phyloP scores from a whole-genome alignment of 1,140 invertebrate species.

The Neodiprion lecontei region DNA sequence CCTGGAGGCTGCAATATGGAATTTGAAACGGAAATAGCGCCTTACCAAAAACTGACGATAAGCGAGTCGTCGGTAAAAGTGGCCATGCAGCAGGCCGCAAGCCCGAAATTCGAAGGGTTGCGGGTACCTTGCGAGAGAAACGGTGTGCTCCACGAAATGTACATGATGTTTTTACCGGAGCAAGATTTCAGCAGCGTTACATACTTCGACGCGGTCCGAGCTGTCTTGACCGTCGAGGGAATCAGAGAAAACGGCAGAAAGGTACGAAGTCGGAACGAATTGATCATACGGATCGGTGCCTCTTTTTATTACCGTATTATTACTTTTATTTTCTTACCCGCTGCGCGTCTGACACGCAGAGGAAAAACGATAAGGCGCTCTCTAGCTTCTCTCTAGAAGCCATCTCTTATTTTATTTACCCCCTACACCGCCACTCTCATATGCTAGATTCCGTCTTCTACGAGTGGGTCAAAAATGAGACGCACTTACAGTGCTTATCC shows the following conservation, averaged over 20 bases:
- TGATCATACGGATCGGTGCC: too few relatives aligned
- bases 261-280: constrained; percentile 55
- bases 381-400: too few relatives aligned
- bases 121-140: constrained; percentile 48
- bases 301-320: too few relatives aligned
- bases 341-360: too few relatives aligned
- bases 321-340: too few relatives aligned
- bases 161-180: constrained; percentile 69
- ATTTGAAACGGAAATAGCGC: constrained; percentile 68
- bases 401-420: too few relatives aligned
- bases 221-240: constrained; percentile 68
- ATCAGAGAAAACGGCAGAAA: constrained; percentile 64
- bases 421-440: too few relatives aligned
- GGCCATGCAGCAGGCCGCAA: constrained; percentile 66
- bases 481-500: constrained; percentile 68
- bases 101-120: constrained; percentile 33
- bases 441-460: constrained; percentile 44
- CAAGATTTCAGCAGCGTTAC: constrained; percentile 62
- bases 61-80: constrained; percentile 65
- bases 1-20: constrained; percentile 82
- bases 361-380: too few relatives aligned
- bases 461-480: constrained; percentile 45
- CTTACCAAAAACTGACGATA: constrained; percentile 66
- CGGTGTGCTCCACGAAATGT: constrained; percentile 64
- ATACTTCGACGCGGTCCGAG: constrained; percentile 70